Evolutionary conservation across 2,888 invertebrate species (phyloP), one percentile per base, ranked within the genome.

Genomic region (Mesorhabditis belari): DNA sequence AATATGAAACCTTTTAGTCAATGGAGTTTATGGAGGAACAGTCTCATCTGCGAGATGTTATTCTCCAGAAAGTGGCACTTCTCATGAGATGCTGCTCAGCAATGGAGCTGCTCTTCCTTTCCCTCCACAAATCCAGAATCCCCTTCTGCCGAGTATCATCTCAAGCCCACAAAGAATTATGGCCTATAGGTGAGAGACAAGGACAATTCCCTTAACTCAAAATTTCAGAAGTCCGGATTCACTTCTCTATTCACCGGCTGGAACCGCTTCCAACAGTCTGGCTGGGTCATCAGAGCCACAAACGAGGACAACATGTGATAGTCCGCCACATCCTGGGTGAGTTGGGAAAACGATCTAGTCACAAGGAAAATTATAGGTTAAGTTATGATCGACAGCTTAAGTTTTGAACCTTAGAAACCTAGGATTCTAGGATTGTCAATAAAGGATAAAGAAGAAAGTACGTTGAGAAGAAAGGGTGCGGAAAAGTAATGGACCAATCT

Each of bases 41-140:
- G 64, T 67, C 23, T 60, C 64, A 0, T 62, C 73, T 1, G 73
- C 70, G 24, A 57, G 73, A 51, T 73, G 70, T 27, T 73, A 67
- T 24, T 73, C 70, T 9, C 65, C 70, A 24, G 70, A 69, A 26
- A 71, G 68, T 35, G 60, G 73, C 6, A 66, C 68, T 21, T 67
- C 67, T 12, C 69, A 71, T 60, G 73, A 73, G 51, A 66, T 70
- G 62, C 51, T 73, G 9, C 68, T 73, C 25, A 65, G 68, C 5
- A 66, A 64, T 27, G 63, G 61, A 17, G 56, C 60, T 58, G 62
- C 64, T 54, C 64, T 61, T 19, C 57, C 44, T 35, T 35, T n/a
- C 44, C 44, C 44, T n/a, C 44, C 26, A 19, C 28, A 24, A 29
- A 50, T 51, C 5, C 60, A 9, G 19, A 9, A n/a, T 50, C 51